phyloP scores from a whole-genome alignment of 2,113 vertebrate species.

The Tragelaphus scriptus region DNA sequence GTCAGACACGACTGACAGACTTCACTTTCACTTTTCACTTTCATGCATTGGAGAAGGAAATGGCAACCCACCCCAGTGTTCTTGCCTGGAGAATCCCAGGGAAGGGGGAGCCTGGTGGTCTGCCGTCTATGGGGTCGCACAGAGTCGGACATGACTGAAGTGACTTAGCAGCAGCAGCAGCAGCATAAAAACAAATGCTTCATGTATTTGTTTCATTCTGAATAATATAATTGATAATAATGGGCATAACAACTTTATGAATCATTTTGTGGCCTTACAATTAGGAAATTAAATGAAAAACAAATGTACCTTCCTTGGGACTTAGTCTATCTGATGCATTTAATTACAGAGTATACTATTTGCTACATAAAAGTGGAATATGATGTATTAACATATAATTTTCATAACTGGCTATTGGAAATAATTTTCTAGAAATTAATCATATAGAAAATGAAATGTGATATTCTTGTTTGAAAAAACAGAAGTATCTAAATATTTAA shows the following conservation, averaged over 20 bases:
- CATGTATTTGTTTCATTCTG: conserved; percentile 21
- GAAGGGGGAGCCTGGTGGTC: too few species aligned
- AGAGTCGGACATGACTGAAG: too few species aligned
- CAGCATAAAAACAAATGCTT: conserved; percentile 16
- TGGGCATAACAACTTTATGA: conserved; percentile 34
- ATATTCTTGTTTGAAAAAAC: conserved; percentile 1
- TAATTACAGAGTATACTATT: conserved; percentile 29
- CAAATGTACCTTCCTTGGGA: conserved; percentile 28
- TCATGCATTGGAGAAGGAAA: too few species aligned
- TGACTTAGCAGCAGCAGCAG: too few species aligned
- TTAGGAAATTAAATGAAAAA: conserved; percentile 45
- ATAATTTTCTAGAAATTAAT: not conserved
- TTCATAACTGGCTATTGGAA: conserved; percentile 3
- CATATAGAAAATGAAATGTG: not conserved
- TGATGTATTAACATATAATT: not conserved
- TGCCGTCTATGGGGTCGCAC: too few species aligned
- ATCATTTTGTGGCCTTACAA: not conserved
- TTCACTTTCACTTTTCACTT: too few species aligned
- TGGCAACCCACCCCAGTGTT: too few species aligned
- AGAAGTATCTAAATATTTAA: conserved; percentile 8
- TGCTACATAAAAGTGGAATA: not conserved
- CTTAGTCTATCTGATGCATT: conserved; percentile 10
- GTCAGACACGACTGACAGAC: too few species aligned
- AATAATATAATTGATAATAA: conserved; percentile 39
- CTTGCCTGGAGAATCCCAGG: too few species aligned